These are phyloP conservation scores for Thunnus maccoyii DNA, from an alignment of 2,113 vertebrate species.

Conservation along the genomic window DNA sequence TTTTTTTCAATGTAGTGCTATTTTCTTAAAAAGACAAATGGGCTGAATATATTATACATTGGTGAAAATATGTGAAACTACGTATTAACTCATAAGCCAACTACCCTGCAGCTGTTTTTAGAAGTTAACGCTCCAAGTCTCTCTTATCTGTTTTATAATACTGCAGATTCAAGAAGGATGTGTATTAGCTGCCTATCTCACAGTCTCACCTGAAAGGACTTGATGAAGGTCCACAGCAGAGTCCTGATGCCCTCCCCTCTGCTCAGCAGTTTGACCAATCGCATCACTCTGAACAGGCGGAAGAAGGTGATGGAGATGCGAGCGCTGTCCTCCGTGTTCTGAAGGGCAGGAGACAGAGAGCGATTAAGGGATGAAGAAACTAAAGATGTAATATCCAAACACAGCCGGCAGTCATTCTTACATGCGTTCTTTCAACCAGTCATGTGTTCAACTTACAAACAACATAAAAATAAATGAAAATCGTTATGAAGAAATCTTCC, in stretches of 20 bases:
- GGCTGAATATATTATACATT: too few relatives aligned
- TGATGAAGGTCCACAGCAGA: conserved; percentile 98
- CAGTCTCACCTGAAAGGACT: conserved; percentile 95
- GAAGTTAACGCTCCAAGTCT: too few relatives aligned
- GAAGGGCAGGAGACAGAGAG: conserved; percentile 31
- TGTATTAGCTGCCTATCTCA: not conserved
- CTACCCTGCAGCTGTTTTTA: too few relatives aligned
- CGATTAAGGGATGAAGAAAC: not conserved
- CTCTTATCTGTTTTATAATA: too few relatives aligned
- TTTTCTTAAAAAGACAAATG: too few relatives aligned
- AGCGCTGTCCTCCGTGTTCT: conserved; percentile 98
- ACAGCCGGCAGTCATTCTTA: conserved; percentile 3
- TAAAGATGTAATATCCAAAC: conserved; percentile 12
- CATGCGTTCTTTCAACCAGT: conserved; percentile 8
- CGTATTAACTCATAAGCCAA: too few relatives aligned
- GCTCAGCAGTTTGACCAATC: conserved; percentile 97
- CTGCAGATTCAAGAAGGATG: not conserved
- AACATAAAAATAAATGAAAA: conserved; percentile 5
- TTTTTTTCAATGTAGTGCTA: too few relatives aligned
- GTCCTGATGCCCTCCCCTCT: conserved; percentile 98
- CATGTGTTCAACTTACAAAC: conserved; percentile 5
- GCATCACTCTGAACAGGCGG: conserved; percentile 98
- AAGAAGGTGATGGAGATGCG: conserved; percentile 99
- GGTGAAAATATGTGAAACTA: too few relatives aligned
- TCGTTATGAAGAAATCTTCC: not conserved